phyloP scores from a whole-genome alignment of 2,113 vertebrate species.

The Beaufortia kweichowensis region DNA sequence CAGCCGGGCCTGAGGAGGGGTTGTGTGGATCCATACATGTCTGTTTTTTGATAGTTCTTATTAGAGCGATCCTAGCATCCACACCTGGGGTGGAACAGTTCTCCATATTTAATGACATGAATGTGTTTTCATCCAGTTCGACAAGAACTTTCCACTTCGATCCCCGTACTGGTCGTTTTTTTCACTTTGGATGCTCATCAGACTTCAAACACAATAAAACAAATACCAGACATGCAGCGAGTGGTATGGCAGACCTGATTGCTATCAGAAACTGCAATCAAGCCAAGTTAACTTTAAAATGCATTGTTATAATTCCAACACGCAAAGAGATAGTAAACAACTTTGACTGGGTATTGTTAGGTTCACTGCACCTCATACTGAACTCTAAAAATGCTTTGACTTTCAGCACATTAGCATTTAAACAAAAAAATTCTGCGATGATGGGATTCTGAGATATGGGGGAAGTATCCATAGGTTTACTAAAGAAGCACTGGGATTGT shows the following conservation, averaged over 20 bases:
- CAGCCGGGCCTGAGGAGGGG: constrained; percentile 32
- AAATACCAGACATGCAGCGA: constrained; percentile 50
- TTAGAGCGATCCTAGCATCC: constrained; percentile 1
- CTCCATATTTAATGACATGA: not conserved
- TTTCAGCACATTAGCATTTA: not conserved
- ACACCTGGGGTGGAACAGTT: not conserved
- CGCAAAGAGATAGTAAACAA: constrained; percentile 45
- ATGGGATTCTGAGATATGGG: not conserved
- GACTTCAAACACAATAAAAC: constrained; percentile 71
- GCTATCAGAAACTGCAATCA: constrained; percentile 70
- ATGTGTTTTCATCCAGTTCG: constrained; percentile 37
- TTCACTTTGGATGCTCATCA: constrained; percentile 63
- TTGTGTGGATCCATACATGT: constrained; percentile 32
- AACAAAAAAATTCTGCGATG: not conserved
- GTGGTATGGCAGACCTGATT: constrained; percentile 59
- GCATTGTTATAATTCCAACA: constrained; percentile 48
- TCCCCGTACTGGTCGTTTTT: constrained; percentile 38
- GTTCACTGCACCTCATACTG: constrained; percentile 12
- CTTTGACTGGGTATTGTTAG: constrained; percentile 13
- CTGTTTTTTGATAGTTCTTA: not conserved
- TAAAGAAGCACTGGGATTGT: not conserved
- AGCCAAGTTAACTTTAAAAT: constrained; percentile 62
- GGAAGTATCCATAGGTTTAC: not conserved
- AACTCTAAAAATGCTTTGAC: not conserved
- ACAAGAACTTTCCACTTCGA: constrained; percentile 8